A percentile compares a stretch with the other conserved stretches of the same genome.
phyloP scores from a whole-genome alignment of 30 jellyfish, hydroid and myxozoan genomes.

The Morbakka virulenta region DNA sequence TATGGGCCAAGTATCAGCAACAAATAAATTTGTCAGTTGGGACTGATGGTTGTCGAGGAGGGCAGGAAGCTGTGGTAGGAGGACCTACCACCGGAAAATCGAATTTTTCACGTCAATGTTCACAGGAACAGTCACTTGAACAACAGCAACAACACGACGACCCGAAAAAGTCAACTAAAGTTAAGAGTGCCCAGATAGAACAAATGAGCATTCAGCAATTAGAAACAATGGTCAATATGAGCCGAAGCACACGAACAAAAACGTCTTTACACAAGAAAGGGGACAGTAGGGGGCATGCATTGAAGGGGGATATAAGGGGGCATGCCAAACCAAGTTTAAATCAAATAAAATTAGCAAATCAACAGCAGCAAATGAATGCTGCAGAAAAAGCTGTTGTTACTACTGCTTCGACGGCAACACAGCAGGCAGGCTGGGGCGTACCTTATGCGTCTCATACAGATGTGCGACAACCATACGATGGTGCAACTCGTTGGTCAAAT shows the following conservation, averaged over 20 bases:
- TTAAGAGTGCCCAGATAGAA: conserved; percentile 7
- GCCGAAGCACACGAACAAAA: conserved; percentile 42
- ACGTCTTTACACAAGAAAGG: conserved; percentile 28
- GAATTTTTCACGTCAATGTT: conserved; percentile 13
- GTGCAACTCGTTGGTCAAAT: not conserved
- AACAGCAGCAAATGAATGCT: conserved; percentile 77
- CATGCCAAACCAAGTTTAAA: conserved; percentile 81
- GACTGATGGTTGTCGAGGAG: conserved; percentile 9
- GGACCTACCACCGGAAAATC: not conserved
- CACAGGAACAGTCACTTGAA: conserved; percentile 21
- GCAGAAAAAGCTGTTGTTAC: not conserved
- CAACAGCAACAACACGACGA: conserved; percentile 23
- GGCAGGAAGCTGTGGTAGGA: not conserved
- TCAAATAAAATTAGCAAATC: conserved; percentile 67
- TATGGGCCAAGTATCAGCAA: conserved; percentile 19
- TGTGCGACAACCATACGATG: not conserved
- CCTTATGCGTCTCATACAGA: not conserved
- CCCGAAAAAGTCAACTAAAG: conserved; percentile 34
- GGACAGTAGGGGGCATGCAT: too few relatives aligned
- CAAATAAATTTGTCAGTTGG: conserved; percentile 24
- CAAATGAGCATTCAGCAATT: conserved; percentile 62
- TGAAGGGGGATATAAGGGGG: conserved; percentile 63
- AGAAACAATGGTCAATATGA: conserved; percentile 77
- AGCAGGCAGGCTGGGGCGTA: not conserved
- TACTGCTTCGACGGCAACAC: not conserved